These are phyloP conservation scores for Dilophus febrilis DNA, from an alignment of 2,888 invertebrate species.

Conservation along the genomic window DNA sequence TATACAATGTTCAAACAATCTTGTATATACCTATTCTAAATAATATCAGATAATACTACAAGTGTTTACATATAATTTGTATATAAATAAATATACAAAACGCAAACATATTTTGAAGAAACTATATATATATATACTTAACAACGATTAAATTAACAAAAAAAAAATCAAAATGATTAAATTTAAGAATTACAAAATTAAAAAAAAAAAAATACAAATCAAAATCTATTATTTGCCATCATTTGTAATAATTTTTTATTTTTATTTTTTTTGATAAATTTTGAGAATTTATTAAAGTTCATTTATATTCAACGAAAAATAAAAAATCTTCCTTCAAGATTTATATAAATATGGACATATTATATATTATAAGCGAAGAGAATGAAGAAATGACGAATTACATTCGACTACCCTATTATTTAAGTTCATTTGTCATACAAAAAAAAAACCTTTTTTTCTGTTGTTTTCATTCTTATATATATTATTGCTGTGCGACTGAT, in stretches of 20 bases:
- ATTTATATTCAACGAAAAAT: constrained; percentile 7
- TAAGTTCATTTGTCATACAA: constrained; percentile 32
- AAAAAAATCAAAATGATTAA: no score
- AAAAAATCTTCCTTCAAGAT: constrained; percentile 3
- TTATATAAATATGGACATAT: not conserved
- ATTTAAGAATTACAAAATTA: not conserved
- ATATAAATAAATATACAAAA: no score
- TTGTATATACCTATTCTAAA: no score
- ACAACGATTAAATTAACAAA: no score
- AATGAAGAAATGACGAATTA: constrained; percentile 6
- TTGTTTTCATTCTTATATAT: not conserved
- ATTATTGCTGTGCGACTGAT: no score
- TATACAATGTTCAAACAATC: no score
- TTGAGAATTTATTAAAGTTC: constrained; percentile 7
- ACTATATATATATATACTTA: no score
- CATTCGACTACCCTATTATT: constrained; percentile 28
- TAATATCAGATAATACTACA: no score
- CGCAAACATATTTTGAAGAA: no score
- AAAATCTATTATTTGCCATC: constrained; percentile 31
- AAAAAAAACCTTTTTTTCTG: constrained; percentile 14
- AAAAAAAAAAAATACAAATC: constrained; percentile 6
- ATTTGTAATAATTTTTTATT: constrained; percentile 19
- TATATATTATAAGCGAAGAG: not conserved
- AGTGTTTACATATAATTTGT: no score
- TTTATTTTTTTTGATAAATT: no score